A percentile compares a stretch with the other conserved stretches of the same genome.
Evolutionary conservation across 2,888 invertebrate genomes (phyloP).

Genomic region (Amitus sp.): DNA sequence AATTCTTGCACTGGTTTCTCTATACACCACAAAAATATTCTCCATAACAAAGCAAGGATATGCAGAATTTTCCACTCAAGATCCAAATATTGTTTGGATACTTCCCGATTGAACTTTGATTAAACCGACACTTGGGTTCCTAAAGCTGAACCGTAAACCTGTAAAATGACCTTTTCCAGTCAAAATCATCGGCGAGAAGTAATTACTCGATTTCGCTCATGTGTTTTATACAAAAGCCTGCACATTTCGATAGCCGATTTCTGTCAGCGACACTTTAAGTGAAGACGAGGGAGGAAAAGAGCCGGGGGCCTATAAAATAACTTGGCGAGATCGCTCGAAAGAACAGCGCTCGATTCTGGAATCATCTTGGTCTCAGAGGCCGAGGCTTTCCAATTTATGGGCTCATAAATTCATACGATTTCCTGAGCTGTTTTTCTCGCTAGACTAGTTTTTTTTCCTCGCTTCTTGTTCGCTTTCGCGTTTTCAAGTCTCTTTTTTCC

Average conservation of each 20-base stretch:
- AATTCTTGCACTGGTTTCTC: no score
- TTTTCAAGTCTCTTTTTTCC: slow-evolving; percentile 13
- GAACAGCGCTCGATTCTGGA: slow-evolving; percentile 46
- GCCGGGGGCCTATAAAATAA: slow-evolving; percentile 40
- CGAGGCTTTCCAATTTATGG: slow-evolving; percentile 59
- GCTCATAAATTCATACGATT: slow-evolving; percentile 62
- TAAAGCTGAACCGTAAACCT: no score
- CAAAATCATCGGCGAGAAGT: slow-evolving; percentile 2
- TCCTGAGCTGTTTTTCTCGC: slow-evolving; percentile 52
- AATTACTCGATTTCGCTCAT: slow-evolving; percentile 41
- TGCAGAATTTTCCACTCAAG: no score
- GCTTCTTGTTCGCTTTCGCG: slow-evolving; percentile 15
- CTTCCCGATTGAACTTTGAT: no score
- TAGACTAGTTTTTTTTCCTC: slow-evolving; percentile 9
- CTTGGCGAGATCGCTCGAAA: slow-evolving; percentile 39
- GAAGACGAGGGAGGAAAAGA: slow-evolving; percentile 34
- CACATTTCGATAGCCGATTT: slow-evolving; percentile 43
- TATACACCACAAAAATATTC: no score
- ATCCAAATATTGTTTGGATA: no score
- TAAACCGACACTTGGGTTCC: no score
- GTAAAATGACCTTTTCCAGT: background rate
- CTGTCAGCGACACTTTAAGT: slow-evolving; percentile 34
- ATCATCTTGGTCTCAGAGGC: slow-evolving; percentile 48
- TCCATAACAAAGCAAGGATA: no score
- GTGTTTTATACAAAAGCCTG: slow-evolving; percentile 29